phyloP scores from a whole-genome alignment of 2,797 vertebrate species.

The Podarcis siculus region DNA sequence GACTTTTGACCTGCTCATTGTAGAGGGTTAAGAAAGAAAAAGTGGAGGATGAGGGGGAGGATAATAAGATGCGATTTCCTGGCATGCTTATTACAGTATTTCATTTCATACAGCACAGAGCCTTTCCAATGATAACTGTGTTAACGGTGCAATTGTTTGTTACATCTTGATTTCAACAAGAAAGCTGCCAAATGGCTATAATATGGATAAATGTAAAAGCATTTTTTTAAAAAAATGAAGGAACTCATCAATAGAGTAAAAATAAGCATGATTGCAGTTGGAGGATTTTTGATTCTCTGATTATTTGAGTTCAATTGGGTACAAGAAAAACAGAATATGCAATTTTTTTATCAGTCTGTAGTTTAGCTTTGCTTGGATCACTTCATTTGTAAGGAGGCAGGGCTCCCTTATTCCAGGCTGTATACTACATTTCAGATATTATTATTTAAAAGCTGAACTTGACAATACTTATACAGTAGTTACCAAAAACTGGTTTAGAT shows the following conservation, averaged over 20 bases:
- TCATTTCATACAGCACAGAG: slow-evolving; percentile 68
- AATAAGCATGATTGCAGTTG: slow-evolving; percentile 51
- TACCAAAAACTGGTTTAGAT: background rate
- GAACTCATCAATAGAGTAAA: slow-evolving; percentile 50
- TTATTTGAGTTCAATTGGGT: slow-evolving; percentile 37
- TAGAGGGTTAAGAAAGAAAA: slow-evolving; percentile 64
- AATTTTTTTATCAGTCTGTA: background rate
- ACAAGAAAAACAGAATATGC: background rate
- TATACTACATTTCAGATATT: background rate
- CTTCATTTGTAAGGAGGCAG: slow-evolving; percentile 20
- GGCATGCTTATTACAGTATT: slow-evolving; percentile 73
- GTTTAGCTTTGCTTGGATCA: background rate
- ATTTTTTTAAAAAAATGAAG: slow-evolving; percentile 57
- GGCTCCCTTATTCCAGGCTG: background rate
- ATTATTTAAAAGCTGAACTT: slow-evolving; percentile 14
- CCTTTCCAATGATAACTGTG: slow-evolving; percentile 72
- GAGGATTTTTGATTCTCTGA: slow-evolving; percentile 47
- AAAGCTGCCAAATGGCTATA: slow-evolving; percentile 71
- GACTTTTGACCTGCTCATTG: slow-evolving; percentile 69
- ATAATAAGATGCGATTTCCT: slow-evolving; percentile 75
- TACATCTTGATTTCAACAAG: slow-evolving; percentile 70
- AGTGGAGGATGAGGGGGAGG: slow-evolving; percentile 61
- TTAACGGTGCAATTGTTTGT: slow-evolving; percentile 73
- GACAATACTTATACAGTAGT: background rate
- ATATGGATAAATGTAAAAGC: slow-evolving; percentile 55